A percentile compares a stretch with the other conserved stretches of the same genome.
phyloP scores from a whole-genome alignment of 2,888 invertebrate genomes.

The Coenonympha arcania region DNA sequence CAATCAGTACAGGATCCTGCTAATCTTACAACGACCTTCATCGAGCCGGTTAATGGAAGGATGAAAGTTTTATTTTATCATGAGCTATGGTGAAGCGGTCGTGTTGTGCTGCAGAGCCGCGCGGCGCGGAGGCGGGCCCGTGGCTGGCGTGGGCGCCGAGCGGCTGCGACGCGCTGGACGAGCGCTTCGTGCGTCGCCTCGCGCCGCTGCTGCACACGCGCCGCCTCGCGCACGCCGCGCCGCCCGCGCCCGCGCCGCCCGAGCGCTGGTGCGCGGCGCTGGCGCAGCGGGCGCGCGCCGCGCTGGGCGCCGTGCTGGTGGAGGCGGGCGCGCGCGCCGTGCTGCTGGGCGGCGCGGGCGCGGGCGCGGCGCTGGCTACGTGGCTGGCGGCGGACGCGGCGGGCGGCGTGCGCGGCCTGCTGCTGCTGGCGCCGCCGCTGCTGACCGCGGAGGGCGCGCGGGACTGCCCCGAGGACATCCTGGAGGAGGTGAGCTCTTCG shows the following conservation, averaged over 20 bases:
- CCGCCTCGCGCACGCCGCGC: constrained; percentile 41
- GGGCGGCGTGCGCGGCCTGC: constrained; percentile 72
- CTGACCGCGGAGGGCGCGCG: constrained; percentile 77
- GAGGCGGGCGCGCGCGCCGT: constrained; percentile 29
- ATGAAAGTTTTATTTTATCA: too few relatives aligned
- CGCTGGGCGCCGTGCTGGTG: constrained; percentile 16
- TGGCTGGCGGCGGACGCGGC: constrained; percentile 32
- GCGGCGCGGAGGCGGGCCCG: constrained; percentile 25
- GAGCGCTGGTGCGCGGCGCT: constrained; percentile 40
- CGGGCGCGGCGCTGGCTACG: constrained; percentile 37
- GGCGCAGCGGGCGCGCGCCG: too few relatives aligned
- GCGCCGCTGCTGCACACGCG: constrained; percentile 42
- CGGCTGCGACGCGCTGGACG: constrained; percentile 29
- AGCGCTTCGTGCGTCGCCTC: constrained; percentile 32
- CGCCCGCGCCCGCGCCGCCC: constrained; percentile 38
- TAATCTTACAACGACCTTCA: too few relatives aligned
- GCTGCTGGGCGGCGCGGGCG: constrained; percentile 41
- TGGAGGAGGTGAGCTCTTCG: constrained; percentile 46
- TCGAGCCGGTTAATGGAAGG: too few relatives aligned
- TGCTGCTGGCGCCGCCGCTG: constrained; percentile 81
- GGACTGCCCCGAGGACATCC: constrained; percentile 77
- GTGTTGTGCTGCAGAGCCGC: constrained; percentile 11
- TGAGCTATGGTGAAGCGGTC: not conserved
- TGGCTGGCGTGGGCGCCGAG: constrained; percentile 34
- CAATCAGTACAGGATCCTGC: too few relatives aligned